A percentile compares a stretch with the other conserved stretches of the same genome.
Evolutionary conservation across 2,797 vertebrate species (phyloP).

Genomic region (Heliangelus exortis): DNA sequence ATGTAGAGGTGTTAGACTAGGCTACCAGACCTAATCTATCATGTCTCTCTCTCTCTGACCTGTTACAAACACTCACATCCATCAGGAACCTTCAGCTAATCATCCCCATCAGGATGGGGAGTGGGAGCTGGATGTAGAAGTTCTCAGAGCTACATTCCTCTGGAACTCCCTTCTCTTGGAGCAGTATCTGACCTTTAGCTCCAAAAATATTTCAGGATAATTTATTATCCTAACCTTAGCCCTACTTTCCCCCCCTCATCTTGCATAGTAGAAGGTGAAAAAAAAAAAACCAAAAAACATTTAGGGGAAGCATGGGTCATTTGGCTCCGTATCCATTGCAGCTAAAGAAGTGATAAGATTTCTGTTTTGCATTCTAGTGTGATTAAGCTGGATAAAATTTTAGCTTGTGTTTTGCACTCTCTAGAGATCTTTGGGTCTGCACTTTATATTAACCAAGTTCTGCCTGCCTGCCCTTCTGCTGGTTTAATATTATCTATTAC

Average conservation of each 20-base stretch:
- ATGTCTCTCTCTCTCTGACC: background rate
- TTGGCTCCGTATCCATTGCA: background rate
- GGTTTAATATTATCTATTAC: conserved; percentile 32
- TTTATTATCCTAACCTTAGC: conserved; percentile 1
- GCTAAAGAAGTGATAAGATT: background rate
- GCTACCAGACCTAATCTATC: conserved; percentile 21
- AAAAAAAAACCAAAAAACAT: background rate
- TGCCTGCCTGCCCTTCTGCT: conserved; percentile 40
- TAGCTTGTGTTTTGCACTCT: conserved; percentile 29
- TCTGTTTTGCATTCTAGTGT: conserved; percentile 16
- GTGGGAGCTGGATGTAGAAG: conserved; percentile 49
- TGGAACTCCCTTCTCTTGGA: conserved; percentile 38
- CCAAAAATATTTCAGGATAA: conserved; percentile 53
- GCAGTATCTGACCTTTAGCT: conserved; percentile 48
- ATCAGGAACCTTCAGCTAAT: conserved; percentile 51
- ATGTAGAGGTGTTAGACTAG: background rate
- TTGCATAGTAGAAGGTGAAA: conserved; percentile 17
- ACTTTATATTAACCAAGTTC: conserved; percentile 40
- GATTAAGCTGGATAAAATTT: conserved; percentile 40
- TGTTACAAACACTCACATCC: conserved; percentile 29
- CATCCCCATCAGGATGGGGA: conserved; percentile 20
- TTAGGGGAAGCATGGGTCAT: background rate
- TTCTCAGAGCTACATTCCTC: conserved; percentile 52
- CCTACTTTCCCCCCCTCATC: background rate
- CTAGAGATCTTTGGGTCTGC: conserved; percentile 33